Percentiles rank a stretch among this genome's conserved stretches.
phyloP scores from a whole-genome alignment of 1,140 invertebrate species.

The Dendroctonus ponderosae region DNA sequence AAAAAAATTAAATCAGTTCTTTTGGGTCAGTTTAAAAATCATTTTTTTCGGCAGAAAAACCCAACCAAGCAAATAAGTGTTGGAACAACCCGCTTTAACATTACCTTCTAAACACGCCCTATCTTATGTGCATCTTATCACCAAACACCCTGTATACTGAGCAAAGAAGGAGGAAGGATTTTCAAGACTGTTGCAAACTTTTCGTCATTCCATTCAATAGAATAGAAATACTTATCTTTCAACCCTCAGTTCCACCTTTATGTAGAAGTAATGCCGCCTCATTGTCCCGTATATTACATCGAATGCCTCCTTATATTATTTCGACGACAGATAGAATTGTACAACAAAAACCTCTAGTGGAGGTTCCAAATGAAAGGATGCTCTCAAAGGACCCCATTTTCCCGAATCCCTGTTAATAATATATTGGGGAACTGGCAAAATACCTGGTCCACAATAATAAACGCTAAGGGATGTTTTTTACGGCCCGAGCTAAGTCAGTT shows the following conservation, averaged over 20 bases:
- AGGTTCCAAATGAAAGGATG: constrained; percentile 9
- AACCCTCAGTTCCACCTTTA: neutral
- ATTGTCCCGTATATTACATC: neutral
- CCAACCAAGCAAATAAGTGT: no score
- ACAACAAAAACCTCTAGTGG: neutral
- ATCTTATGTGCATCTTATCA: no score
- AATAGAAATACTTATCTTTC: neutral
- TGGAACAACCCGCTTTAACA: no score
- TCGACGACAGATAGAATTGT: neutral
- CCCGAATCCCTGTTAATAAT: constrained; percentile 11
- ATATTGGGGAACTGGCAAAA: neutral
- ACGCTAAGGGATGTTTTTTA: neutral
- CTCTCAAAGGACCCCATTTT: constrained; percentile 9
- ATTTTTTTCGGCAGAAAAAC: no score
- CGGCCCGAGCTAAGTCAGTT: no score
- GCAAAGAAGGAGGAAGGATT: neutral
- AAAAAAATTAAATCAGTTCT: no score
- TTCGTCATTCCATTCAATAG: no score
- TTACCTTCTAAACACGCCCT: no score
- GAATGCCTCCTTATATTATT: neutral
- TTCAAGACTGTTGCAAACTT: neutral
- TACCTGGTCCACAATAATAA: neutral
- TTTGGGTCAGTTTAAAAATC: no score
- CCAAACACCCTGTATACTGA: no score
- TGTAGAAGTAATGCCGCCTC: neutral